These are phyloP conservation scores for Limnodromus scolopaceus DNA, from an alignment of 2,797 vertebrate genomes.

Conservation along the genomic window DNA sequence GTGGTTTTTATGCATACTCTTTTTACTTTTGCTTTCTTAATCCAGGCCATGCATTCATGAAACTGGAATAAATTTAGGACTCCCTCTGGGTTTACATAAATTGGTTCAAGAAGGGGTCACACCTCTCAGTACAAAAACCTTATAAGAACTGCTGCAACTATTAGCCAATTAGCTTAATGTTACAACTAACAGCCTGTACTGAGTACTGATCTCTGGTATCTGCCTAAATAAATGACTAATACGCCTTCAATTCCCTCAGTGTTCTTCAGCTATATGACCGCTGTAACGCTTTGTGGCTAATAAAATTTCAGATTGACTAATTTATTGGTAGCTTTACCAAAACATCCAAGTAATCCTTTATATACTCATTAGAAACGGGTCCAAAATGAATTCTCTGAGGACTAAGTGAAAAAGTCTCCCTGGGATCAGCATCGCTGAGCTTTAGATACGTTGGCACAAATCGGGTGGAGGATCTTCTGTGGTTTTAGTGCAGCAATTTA, in stretches of 20 bases:
- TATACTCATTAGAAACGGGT: constrained; percentile 61
- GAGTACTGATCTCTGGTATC: constrained; percentile 62
- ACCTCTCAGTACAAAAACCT: constrained; percentile 52
- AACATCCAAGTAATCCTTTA: constrained; percentile 73
- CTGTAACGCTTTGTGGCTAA: constrained; percentile 63
- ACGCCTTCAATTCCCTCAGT: constrained; percentile 39
- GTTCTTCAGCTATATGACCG: constrained; percentile 39
- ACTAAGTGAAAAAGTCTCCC: constrained; percentile 42
- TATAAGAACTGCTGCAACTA: constrained; percentile 66
- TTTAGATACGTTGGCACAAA: constrained; percentile 65
- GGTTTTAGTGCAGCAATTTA: constrained; percentile 73
- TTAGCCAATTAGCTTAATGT: constrained; percentile 75
- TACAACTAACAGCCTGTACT: constrained; percentile 30
- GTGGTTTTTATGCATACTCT: not conserved
- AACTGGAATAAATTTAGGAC: constrained; percentile 66
- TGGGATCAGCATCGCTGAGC: constrained; percentile 65
- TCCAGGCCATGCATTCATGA: constrained; percentile 39
- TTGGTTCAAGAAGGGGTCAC: constrained; percentile 70
- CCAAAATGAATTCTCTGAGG: constrained; percentile 52
- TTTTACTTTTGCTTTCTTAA: constrained; percentile 43
- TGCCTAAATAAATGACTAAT: constrained; percentile 62
- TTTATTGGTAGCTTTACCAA: constrained; percentile 75
- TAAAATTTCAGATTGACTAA: constrained; percentile 76
- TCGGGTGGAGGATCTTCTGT: constrained; percentile 59
- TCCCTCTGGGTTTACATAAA: constrained; percentile 63